Evolutionary conservation across 1,140 invertebrate species (phyloP), one percentile per base, ranked within the genome.

Genomic region (Drosophila cardini): DNA sequence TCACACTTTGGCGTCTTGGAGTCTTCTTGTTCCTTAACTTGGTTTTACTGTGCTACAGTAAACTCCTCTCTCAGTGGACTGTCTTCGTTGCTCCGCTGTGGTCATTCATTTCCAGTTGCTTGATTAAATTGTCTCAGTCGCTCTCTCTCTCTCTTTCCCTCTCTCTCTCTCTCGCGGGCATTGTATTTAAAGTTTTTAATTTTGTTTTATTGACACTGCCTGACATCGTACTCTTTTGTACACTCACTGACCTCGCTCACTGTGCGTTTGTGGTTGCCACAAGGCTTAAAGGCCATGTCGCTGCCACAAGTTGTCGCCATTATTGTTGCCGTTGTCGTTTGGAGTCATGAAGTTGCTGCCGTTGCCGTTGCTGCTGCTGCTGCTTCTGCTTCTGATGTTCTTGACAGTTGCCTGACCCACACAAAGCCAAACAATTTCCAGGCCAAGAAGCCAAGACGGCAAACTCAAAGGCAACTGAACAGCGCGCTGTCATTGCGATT

Each of bases 151-250:
- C 21, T 26, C 2, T 26, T 26, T 26, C 21, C 0, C 21, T 26
- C 21, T 3, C 21, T 26, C 21, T 5, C 21, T 26, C 21, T 26
- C 21, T 26, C 21, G 21, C 2, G 21, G 43, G 48, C 6, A 30
- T 56, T 73, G 62, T 81, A 76, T 69, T 89, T 83, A 83, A 89
- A 83, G 84, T 89, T 89, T 78, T 74, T 83, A 89, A 87, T 89
- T 87, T 82, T 69, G 60, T 89, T 87, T 83, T 87, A 89, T 87
- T 87, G 84, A 83, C 69, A 83, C 84, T 79, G 62, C 50, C 52
- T 34, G 32, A 15, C 11, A 13, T 13, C 9, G 45, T 13, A 43
- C 16, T 45, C 57, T 60, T 6, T 57, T n/a, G 10, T 34, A 40
- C 40, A 46, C 45, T n/a, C 11, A 11, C 40, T 46, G 18, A 26